phyloP scores from a whole-genome alignment of 2,888 invertebrate species.

The Rhimphoctona megacephalus region DNA sequence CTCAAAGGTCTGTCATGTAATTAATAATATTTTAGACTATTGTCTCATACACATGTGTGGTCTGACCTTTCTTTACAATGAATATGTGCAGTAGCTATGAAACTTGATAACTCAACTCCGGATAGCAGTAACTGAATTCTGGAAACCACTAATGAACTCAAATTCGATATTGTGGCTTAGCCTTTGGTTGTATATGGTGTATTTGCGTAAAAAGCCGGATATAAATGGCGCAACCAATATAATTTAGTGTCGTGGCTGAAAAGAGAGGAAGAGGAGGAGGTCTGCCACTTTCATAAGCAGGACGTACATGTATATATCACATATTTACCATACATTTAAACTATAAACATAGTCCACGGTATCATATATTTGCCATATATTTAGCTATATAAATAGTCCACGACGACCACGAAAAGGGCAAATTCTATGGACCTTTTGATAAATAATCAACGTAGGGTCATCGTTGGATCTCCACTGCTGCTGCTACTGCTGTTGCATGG shows the following conservation, averaged over 20 bases:
- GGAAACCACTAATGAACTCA: conserved; percentile 57
- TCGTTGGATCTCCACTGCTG: conserved; percentile 41
- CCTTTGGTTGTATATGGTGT: background rate
- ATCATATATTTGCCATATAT: conserved; percentile 15
- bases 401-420: conserved; percentile 22
- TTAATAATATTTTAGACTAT: background rate
- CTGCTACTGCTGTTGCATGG: conserved; percentile 5
- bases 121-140: conserved; percentile 30
- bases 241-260: background rate
- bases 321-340: background rate
- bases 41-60: background rate
- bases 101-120: conserved; percentile 24
- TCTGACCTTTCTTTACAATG: background rate
- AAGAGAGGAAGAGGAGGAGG: background rate
- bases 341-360: background rate
- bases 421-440: conserved; percentile 56
- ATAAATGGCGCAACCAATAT: background rate
- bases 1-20: background rate
- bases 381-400: conserved; percentile 1
- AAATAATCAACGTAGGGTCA: conserved; percentile 63
- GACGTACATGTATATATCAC: background rate
- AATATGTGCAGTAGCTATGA: background rate
- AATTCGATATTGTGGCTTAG: conserved; percentile 42
- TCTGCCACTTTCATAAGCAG: background rate
- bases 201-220: conserved; percentile 25